Conservation (phyloP, 2,888 invertebrate genomes). For the Xestia sexstrigata region DNA sequence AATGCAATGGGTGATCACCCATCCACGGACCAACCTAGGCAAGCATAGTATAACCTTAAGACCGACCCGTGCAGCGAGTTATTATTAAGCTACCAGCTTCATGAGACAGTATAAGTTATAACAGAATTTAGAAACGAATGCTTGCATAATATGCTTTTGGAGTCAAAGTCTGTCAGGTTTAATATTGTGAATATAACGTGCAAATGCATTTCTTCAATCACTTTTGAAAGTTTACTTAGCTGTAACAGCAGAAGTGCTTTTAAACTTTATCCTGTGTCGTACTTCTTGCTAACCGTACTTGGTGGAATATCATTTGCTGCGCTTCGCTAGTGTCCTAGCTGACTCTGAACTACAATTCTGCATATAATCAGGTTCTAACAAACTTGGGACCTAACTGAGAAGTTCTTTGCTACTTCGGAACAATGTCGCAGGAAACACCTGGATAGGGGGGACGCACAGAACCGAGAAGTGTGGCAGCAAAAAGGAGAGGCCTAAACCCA, state of each 20-base stretch:
- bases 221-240: neutral
- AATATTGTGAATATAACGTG: neutral
- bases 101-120: neutral
- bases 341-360: constrained; percentile 35
- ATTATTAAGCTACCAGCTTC: no score
- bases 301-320: constrained; percentile 42
- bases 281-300: constrained; percentile 33
- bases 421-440: no score
- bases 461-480: no score
- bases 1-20: no score
- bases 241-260: neutral
- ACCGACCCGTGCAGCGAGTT: no score
- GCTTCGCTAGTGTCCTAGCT: constrained; percentile 25
- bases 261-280: neutral
- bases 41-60: no score
- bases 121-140: neutral
- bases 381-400: constrained; percentile 35
- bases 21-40: no score
- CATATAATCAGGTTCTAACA: constrained; percentile 46
- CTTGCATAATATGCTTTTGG: neutral
- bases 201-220: neutral
- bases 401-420: constrained; percentile 26
- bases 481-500: no score
- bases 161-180: neutral
- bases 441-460: no score